A percentile compares a stretch with the other conserved stretches of the same genome.
phyloP scores from a whole-genome alignment of 2,113 vertebrate genomes.

The Hypanus sabinus region DNA sequence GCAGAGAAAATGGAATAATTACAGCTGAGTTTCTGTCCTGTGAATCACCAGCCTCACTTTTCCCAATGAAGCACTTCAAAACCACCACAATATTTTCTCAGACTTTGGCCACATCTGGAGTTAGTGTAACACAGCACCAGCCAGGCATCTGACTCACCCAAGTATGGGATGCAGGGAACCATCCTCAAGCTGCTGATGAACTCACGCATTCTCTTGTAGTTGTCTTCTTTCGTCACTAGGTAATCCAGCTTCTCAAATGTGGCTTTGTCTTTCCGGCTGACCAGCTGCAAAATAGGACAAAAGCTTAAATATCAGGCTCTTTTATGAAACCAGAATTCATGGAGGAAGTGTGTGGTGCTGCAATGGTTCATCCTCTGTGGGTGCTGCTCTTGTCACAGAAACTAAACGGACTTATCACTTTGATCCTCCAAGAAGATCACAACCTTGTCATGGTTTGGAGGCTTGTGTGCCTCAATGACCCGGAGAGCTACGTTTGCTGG shows the following conservation, averaged over 20 bases:
- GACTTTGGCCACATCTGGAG: neutral
- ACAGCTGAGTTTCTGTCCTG: neutral
- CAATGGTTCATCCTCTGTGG: too few species aligned
- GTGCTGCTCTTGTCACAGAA: too few species aligned
- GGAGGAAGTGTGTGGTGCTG: neutral
- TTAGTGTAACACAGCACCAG: neutral
- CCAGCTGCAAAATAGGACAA: conserved; percentile 56
- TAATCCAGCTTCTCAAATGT: conserved; percentile 89
- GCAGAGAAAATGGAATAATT: neutral
- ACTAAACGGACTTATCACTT: too few species aligned
- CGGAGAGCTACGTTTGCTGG: too few species aligned
- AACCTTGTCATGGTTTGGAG: too few species aligned
- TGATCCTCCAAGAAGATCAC: too few species aligned
- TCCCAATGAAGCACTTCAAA: neutral
- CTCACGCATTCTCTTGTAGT: conserved; percentile 84
- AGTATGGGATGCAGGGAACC: conserved; percentile 84
- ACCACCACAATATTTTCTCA: neutral
- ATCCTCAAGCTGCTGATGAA: conserved; percentile 85
- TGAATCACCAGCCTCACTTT: neutral
- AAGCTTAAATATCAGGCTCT: neutral
- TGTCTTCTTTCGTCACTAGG: conserved; percentile 85
- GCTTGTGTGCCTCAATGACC: too few species aligned
- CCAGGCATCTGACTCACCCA: conserved; percentile 63
- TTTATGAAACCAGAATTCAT: neutral
- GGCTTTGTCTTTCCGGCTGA: conserved; percentile 85